These are phyloP conservation scores for Sinocyclocheilus anshuiensis DNA, from an alignment of 2,113 vertebrate species.

Conservation along the genomic window DNA sequence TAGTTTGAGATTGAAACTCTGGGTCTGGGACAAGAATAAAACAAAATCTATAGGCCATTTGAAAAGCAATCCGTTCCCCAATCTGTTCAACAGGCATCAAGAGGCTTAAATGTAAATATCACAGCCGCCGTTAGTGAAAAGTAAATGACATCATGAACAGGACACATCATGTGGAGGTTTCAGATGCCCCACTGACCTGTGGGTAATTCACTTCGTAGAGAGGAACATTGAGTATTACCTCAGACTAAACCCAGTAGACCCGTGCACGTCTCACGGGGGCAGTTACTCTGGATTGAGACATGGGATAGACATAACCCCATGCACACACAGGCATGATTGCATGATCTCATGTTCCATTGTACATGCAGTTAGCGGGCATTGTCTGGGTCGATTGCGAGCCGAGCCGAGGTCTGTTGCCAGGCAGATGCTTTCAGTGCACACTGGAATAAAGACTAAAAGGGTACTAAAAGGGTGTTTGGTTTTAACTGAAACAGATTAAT, in stretches of 20 bases:
- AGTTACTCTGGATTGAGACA: constrained; percentile 45
- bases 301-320: constrained; percentile 38
- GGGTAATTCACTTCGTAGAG: constrained; percentile 52
- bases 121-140: constrained; percentile 39
- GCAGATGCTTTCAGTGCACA: constrained; percentile 4
- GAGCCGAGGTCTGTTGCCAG: background rate
- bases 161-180: constrained; percentile 17
- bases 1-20: background rate
- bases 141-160: constrained; percentile 52
- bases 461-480: background rate
- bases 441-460: background rate
- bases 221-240: constrained; percentile 59
- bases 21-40: background rate
- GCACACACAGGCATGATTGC: constrained; percentile 11
- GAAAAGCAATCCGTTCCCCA: constrained; percentile 1
- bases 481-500: background rate
- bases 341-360: constrained; percentile 46
- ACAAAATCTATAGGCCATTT: background rate
- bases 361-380: constrained; percentile 22
- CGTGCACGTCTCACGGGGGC: constrained; percentile 37
- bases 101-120: constrained; percentile 39
- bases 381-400: background rate
- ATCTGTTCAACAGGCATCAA: constrained; percentile 3
- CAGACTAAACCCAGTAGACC: constrained; percentile 46
- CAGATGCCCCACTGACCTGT: constrained; percentile 48